Evolutionary conservation across 1,140 invertebrate species (phyloP), one percentile per base, ranked within the genome.

Genomic region (Zaprionus inermis): DNA sequence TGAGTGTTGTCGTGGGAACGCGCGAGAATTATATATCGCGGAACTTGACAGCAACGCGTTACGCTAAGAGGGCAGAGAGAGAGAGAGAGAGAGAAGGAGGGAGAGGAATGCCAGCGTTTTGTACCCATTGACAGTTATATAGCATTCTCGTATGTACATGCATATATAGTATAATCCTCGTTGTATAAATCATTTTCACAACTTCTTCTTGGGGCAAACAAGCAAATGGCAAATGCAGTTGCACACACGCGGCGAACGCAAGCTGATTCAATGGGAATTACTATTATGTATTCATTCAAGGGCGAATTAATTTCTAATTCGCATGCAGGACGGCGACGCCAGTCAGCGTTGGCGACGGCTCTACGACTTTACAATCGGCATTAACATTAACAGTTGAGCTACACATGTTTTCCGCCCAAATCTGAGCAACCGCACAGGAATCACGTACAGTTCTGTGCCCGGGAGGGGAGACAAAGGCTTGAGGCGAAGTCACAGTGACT

Each of bases 301-400:
- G 75, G 81, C 79, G 81, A 86, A 85, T 77, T 90, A 90, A 90
- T 88, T 90, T 90, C 86, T 81, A 90, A 90, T 90, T 88, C 86
- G 83, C 79, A 88, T 82, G 77, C 83, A 86, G 71, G 75, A 75
- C 74, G 86, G 79, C 80, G 69, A 76, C 64, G 44, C 3, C 10
- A 28, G 44, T 9, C 1, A 22, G 4, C 44, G 44, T 22, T 49
- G 44, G 44, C 44, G 44, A 22, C 18, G 54, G 20, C 55, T 64
- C 57, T 58, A 55, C 59, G 56, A 60, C 69, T 70, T 73, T 72
- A 77, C 78, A 86, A 80, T 63, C 72, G 76, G 81, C 76, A 72
- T 80, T 77, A 86, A 85, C 76, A 75, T 82, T 79, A 88, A 78
- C 86, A 90, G 79, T 85, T 86, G 74, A 91, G 79, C 80, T 91